phyloP scores from a whole-genome alignment of 2,888 invertebrate genomes.

The Agrochola lychnidis region DNA sequence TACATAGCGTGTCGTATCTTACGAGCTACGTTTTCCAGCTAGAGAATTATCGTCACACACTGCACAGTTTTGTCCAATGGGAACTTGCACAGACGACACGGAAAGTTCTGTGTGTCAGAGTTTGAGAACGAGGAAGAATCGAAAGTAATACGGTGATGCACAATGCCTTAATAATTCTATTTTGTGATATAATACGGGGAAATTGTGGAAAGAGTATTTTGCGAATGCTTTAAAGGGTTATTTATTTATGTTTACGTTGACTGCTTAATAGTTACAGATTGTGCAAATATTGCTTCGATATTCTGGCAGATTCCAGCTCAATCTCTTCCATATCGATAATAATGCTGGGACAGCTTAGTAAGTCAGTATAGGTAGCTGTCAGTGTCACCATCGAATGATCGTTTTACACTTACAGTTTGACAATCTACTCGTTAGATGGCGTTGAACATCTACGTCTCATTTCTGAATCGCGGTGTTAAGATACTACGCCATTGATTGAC shows the following conservation, averaged over 20 bases:
- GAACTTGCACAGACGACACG: slow-evolving; percentile 31
- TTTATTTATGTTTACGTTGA: slow-evolving; percentile 45
- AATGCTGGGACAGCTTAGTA: background rate
- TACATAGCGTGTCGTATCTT: slow-evolving; percentile 72
- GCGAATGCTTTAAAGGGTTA: slow-evolving; percentile 39
- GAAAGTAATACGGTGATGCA: slow-evolving; percentile 63
- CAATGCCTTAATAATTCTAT: slow-evolving; percentile 63
- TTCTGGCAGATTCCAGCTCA: background rate
- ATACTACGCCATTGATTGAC: slow-evolving; percentile 22
- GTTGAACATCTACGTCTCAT: background rate
- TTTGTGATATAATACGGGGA: slow-evolving; percentile 56
- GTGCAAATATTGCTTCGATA: background rate
- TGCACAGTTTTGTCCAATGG: slow-evolving; percentile 5
- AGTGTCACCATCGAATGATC: background rate
- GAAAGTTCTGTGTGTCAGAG: slow-evolving; percentile 23
- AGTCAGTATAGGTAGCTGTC: background rate
- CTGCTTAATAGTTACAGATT: background rate
- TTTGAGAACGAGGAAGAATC: slow-evolving; percentile 60
- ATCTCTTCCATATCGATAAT: background rate
- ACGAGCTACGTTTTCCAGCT: slow-evolving; percentile 54
- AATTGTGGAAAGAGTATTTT: slow-evolving; percentile 44
- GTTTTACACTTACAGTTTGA: background rate
- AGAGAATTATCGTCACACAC: slow-evolving; percentile 23
- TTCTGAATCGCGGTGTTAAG: slow-evolving; percentile 30
- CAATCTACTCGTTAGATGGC: slow-evolving; percentile 21